A percentile compares a stretch with the other conserved stretches of the same genome.
These are phyloP conservation scores for Drosophila bocqueti DNA, from an alignment of 1,140 invertebrate genomes.

Conservation along the genomic window DNA sequence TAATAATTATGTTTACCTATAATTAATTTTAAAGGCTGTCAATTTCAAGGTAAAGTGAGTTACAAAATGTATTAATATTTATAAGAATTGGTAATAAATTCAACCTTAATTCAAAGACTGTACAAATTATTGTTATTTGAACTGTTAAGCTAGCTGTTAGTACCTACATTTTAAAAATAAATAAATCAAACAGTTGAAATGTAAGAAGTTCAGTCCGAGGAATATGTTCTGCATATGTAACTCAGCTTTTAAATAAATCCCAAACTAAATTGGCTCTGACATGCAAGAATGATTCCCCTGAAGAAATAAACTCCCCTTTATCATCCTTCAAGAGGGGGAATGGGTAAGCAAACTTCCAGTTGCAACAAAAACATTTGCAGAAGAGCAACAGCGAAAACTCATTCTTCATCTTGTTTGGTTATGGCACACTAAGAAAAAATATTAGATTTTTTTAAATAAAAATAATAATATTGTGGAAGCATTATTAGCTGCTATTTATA, in stretches of 20 bases:
- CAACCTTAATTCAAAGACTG: too few species aligned
- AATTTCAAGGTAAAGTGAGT: too few species aligned
- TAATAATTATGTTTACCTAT: too few species aligned
- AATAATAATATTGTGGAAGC: neutral
- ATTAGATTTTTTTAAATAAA: too few species aligned
- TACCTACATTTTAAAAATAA: too few species aligned
- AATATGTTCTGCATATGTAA: slow-evolving; percentile 22
- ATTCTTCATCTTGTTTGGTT: slow-evolving; percentile 1
- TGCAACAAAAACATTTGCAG: slow-evolving; percentile 37
- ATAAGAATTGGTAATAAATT: too few species aligned
- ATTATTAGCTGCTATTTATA: neutral
- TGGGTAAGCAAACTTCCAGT: slow-evolving; percentile 26
- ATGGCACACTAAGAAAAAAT: neutral
- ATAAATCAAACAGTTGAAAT: slow-evolving; percentile 4
- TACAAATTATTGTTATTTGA: too few species aligned
- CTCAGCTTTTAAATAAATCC: slow-evolving; percentile 41
- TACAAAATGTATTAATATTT: too few species aligned
- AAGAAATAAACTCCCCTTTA: slow-evolving; percentile 14
- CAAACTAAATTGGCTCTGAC: slow-evolving; percentile 33
- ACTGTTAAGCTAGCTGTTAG: too few species aligned
- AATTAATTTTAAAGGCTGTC: too few species aligned
- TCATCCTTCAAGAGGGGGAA: neutral
- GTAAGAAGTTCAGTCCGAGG: neutral
- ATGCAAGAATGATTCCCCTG: slow-evolving; percentile 14
- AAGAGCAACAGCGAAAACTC: slow-evolving; percentile 23